phyloP scores from a whole-genome alignment of 2,113 vertebrate genomes.

The Rhinoderma darwinii region DNA sequence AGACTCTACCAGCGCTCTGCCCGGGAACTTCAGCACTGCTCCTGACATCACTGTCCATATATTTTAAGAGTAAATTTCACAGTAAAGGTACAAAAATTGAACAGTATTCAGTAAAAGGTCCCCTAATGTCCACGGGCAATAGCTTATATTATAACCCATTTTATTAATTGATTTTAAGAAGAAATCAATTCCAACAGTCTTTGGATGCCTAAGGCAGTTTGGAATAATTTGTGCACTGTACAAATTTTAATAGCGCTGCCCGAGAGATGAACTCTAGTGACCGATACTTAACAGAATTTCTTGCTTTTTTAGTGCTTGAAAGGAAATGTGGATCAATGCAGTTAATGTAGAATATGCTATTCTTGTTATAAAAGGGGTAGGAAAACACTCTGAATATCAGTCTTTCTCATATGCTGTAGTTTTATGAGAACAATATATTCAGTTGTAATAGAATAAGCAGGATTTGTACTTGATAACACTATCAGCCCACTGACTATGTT shows the following conservation, averaged over 20 bases:
- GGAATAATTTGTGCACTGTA: slow-evolving; percentile 57
- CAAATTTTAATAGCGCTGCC: slow-evolving; percentile 56
- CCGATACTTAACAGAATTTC: slow-evolving; percentile 54
- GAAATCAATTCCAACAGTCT: slow-evolving; percentile 58
- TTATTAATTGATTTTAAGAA: slow-evolving; percentile 61
- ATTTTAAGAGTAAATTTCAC: slow-evolving; percentile 16
- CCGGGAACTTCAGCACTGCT: no score
- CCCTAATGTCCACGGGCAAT: slow-evolving; percentile 49
- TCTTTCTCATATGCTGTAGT: neutral
- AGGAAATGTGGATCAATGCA: slow-evolving; percentile 54
- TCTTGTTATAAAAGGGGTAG: neutral
- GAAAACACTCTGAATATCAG: neutral
- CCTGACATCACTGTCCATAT: no score
- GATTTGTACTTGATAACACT: neutral
- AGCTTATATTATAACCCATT: slow-evolving; percentile 57
- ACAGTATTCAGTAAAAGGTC: slow-evolving; percentile 43
- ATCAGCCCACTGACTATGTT: neutral
- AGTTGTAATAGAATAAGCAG: neutral
- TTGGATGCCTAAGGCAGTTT: slow-evolving; percentile 44
- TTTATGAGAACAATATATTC: slow-evolving; percentile 25
- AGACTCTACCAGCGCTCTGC: no score
- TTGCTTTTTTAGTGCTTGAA: slow-evolving; percentile 47
- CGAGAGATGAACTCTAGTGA: slow-evolving; percentile 57
- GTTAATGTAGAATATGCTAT: slow-evolving; percentile 48
- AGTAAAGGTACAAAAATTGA: slow-evolving; percentile 36